Percentiles rank a stretch among this genome's conserved stretches.
Evolutionary conservation across 2,888 invertebrate genomes (phyloP).

Genomic region (Tromatobia lineatoria): DNA sequence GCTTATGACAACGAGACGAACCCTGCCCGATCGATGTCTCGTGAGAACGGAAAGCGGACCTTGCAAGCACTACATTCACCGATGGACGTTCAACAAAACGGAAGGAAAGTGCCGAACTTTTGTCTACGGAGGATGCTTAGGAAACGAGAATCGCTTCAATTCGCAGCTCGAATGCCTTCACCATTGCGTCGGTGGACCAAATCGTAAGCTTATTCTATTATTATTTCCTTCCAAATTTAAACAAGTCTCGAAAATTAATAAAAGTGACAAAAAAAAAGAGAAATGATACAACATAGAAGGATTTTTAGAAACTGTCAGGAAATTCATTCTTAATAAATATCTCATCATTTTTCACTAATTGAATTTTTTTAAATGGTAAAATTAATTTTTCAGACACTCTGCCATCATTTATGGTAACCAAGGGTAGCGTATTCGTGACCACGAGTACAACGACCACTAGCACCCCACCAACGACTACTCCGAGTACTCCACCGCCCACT

Average conservation of each 20-base stretch:
- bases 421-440: constrained; percentile 82
- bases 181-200: constrained; percentile 88
- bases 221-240: too few species aligned
- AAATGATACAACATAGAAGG: background rate
- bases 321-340: background rate
- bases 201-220: constrained; percentile 76
- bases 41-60: constrained; percentile 87
- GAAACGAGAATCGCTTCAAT: constrained; percentile 90
- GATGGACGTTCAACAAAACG: constrained; percentile 89
- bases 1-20: constrained; percentile 74
- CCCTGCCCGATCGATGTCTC: constrained; percentile 85
- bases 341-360: background rate
- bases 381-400: constrained; percentile 85
- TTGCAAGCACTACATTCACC: constrained; percentile 89
- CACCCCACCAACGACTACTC: constrained; percentile 86
- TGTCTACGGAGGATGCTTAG: constrained; percentile 90
- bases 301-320: background rate
- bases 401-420: constrained; percentile 86
- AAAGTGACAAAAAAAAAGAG: too few species aligned
- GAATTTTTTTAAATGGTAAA: background rate
- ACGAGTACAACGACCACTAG: constrained; percentile 86
- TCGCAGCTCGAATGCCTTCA: constrained; percentile 89
- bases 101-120: constrained; percentile 87
- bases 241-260: too few species aligned
- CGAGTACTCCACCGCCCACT: constrained; percentile 81